phyloP scores from a whole-genome alignment of 2,113 vertebrate species.

The Campylomormyrus numenius region DNA sequence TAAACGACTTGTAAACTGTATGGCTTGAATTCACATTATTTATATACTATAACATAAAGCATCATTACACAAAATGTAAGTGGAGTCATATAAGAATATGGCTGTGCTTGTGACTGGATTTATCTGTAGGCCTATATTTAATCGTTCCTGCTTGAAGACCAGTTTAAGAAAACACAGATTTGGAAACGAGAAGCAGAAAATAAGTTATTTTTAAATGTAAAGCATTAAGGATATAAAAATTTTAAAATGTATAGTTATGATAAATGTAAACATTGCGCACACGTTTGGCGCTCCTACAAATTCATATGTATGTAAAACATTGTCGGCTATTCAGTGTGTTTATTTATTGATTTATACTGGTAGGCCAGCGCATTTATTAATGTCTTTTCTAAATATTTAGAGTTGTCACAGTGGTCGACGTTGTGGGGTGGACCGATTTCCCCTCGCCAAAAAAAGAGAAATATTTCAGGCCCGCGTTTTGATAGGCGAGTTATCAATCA shows the following conservation, averaged over 20 bases:
- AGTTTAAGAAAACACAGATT: background rate
- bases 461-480: constrained; percentile 26
- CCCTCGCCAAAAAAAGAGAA: constrained; percentile 5
- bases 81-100: background rate
- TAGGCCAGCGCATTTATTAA: background rate
- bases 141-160: background rate
- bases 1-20: background rate
- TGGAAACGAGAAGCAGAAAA: background rate
- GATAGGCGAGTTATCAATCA: constrained; percentile 46
- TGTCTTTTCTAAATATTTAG: background rate
- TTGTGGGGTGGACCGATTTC: background rate
- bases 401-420: constrained; percentile 13
- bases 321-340: background rate
- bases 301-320: background rate
- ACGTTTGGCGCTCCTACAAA: background rate
- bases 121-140: background rate
- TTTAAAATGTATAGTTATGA: background rate
- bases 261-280: background rate
- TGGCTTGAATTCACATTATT: background rate
- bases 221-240: background rate
- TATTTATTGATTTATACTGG: background rate
- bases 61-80: background rate
- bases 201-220: background rate
- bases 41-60: too few species aligned
- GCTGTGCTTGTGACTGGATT: background rate